Evolutionary conservation across 1,140 invertebrate genomes (phyloP).

Genomic region (Camponotus pennsylvanicus): DNA sequence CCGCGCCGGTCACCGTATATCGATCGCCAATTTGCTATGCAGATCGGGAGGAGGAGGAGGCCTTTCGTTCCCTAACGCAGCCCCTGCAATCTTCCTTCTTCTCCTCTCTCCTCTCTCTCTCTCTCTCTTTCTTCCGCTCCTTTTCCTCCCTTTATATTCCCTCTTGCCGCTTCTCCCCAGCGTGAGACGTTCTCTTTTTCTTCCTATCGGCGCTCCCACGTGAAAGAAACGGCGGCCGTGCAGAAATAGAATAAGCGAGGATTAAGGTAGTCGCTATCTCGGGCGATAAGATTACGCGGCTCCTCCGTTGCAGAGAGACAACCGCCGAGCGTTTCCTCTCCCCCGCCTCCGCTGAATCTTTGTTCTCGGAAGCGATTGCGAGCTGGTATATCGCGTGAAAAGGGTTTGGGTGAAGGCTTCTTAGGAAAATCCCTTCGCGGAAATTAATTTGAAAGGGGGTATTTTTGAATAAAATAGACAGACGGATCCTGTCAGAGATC

Average conservation of each 20-base stretch:
- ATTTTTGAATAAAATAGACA: neutral
- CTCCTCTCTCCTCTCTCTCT: neutral
- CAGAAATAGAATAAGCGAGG: conserved; percentile 73
- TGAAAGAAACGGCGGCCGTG: conserved; percentile 42
- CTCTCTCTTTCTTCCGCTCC: neutral
- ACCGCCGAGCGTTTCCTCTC: conserved; percentile 45
- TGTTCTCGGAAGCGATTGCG: conserved; percentile 19
- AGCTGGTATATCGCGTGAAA: neutral
- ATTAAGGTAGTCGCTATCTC: conserved; percentile 72
- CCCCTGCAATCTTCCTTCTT: conserved; percentile 70
- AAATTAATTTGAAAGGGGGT: neutral
- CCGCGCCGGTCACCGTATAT: conserved; percentile 70
- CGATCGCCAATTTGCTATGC: conserved; percentile 78
- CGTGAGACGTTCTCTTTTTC: neutral
- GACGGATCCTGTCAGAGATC: conserved; percentile 49
- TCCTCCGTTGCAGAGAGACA: conserved; percentile 58
- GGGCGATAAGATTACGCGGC: conserved; percentile 70
- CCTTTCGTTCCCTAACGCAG: conserved; percentile 67
- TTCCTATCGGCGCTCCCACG: conserved; percentile 39
- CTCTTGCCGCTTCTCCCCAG: neutral
- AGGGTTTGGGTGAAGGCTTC: neutral
- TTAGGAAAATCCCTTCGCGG: neutral
- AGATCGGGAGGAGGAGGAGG: conserved; percentile 68
- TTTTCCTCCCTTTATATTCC: neutral
- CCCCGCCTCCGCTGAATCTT: conserved; percentile 17